Conservation (phyloP, 2,797 vertebrate genomes). For the Chromis chromis region DNA sequence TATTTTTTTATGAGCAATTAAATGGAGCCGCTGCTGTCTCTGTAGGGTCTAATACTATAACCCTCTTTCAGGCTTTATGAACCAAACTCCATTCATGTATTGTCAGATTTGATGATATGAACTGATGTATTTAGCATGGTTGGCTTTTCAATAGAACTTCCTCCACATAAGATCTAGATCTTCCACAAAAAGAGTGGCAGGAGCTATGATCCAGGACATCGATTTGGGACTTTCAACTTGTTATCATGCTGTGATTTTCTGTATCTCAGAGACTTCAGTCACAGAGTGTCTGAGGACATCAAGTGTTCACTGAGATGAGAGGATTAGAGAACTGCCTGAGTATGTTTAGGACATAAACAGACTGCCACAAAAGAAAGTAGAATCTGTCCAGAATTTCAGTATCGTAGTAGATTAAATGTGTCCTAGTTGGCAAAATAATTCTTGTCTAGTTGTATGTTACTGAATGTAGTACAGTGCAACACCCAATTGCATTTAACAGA, state of each 20-base stretch:
- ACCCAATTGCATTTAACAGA: slow-evolving; percentile 23
- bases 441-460: neutral
- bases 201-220: slow-evolving; percentile 28
- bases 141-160: slow-evolving; percentile 5
- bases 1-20: slow-evolving; percentile 21
- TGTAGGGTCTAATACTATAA: slow-evolving; percentile 3
- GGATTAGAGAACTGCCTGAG: slow-evolving; percentile 37
- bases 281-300: slow-evolving; percentile 37
- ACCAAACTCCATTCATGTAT: slow-evolving; percentile 13
- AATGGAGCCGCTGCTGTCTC: slow-evolving; percentile 13
- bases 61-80: slow-evolving; percentile 1
- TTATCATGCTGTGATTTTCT: slow-evolving; percentile 49
- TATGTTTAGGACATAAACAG: slow-evolving; percentile 27
- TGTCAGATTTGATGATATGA: slow-evolving; percentile 18
- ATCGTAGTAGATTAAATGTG: neutral
- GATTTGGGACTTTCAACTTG: slow-evolving; percentile 48
- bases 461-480: neutral
- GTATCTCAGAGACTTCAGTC: slow-evolving; percentile 40
- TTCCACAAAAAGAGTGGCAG: slow-evolving; percentile 34
- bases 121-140: neutral
- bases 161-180: slow-evolving; percentile 29
- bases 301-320: slow-evolving; percentile 49
- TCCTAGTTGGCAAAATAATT: neutral
- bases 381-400: neutral
- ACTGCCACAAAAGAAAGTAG: neutral